Evolutionary conservation across 1,140 invertebrate species (phyloP), one percentile per base, ranked within the genome.

Genomic region (Achatina immaculata): DNA sequence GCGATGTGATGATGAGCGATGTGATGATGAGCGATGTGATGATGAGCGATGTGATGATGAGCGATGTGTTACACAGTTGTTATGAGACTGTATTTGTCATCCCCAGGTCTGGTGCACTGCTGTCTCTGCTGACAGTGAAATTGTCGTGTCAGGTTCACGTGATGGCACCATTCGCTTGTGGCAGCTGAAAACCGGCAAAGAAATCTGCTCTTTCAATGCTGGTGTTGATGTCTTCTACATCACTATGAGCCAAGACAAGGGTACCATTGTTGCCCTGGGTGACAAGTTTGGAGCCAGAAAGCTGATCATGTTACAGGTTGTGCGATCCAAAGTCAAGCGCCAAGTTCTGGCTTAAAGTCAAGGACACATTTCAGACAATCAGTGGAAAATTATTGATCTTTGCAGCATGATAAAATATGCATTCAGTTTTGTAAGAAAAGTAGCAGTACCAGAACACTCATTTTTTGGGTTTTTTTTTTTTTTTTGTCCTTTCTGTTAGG

Each of bases 161-260:
- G 91, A 92, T 82, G 86, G 88, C 38, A 90, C 90, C 14, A 91
- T 92, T 68, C 88, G 90, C n/a, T 84, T 92, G 28, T 92, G 91
- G 91, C 82, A 87, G 14, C 82, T 89, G 51, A 82, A 85, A 68
- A 88, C 84, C 62, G 91, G 90, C 45, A 81, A 80, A 6, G 88
- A 89, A 80, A 90, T 91, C 76, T 89, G 88, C 69, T 78, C 84
- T 48, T 91, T 92, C 83, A 87, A 89, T 78, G 86, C 90, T 34
- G 87, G 86, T 9, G 89, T 92, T 1, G 90, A 92, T 74, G 88
- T 91, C 71, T 91, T 92, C 86, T 85, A 86, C 72, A 88, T 91
- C 51, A 89, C 89, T 21, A 88, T 92, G 85, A 90, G 88, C 76
- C 85, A 85, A 36, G 89, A 91, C 84, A 90, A 90, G 75, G 83